Evolutionary conservation across 2,888 invertebrate species (phyloP).

Genomic region (Dryocosmus kuriphilus): DNA sequence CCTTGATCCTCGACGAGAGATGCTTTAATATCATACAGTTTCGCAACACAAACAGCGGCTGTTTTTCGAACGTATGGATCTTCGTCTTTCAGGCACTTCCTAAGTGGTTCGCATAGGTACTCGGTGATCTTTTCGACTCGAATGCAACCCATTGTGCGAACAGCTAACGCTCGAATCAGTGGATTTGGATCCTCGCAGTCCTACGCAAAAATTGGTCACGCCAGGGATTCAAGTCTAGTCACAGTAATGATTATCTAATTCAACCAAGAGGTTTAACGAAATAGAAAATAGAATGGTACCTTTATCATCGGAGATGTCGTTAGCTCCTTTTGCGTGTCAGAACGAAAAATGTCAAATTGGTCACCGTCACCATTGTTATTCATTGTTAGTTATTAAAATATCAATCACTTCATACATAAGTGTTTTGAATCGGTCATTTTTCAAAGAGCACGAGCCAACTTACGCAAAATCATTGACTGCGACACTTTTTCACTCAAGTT

Average conservation of each 20-base stretch:
- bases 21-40: slow-evolving; percentile 96
- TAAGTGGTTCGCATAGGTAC: slow-evolving; percentile 97
- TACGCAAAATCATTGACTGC: slow-evolving; percentile 52
- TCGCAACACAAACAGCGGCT: slow-evolving; percentile 99
- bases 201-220: slow-evolving; percentile 81
- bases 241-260: slow-evolving; percentile 75
- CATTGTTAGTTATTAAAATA: slow-evolving; percentile 69
- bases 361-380: slow-evolving; percentile 77
- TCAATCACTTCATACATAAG: slow-evolving; percentile 65
- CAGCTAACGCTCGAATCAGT: slow-evolving; percentile 97
- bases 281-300: slow-evolving; percentile 71
- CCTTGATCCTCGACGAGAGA: slow-evolving; percentile 88
- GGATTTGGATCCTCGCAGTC: slow-evolving; percentile 99
- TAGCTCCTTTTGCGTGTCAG: slow-evolving; percentile 78
- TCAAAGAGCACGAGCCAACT: slow-evolving; percentile 75
- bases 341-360: slow-evolving; percentile 78
- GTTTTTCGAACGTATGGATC: slow-evolving; percentile 99
- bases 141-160: slow-evolving; percentile 99
- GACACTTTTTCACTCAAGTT: slow-evolving; percentile 29
- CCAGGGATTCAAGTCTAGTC: slow-evolving; percentile 78
- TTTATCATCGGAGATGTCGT: slow-evolving; percentile 78
- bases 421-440: slow-evolving; percentile 68
- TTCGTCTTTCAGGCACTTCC: slow-evolving; percentile 96
- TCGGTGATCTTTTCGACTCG: slow-evolving; percentile 99
- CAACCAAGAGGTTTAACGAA: slow-evolving; percentile 68